Evolutionary conservation across 1,140 invertebrate species (phyloP).

Genomic region (Polypedilum vanderplanki): DNA sequence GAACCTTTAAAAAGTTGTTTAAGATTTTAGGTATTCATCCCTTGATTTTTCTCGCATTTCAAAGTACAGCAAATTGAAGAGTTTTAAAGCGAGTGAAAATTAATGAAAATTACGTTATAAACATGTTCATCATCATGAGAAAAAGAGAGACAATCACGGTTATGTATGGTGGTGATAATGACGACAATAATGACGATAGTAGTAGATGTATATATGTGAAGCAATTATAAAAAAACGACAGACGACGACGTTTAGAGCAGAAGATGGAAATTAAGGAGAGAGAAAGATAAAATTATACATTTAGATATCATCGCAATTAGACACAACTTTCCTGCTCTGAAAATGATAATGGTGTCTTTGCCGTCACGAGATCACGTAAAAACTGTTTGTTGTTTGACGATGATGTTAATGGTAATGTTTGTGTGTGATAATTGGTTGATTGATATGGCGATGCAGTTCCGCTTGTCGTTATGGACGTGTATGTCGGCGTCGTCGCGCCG

Average conservation of each 20-base stretch:
- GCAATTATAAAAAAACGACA: not conserved
- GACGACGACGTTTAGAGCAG: not conserved
- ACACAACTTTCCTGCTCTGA: slow-evolving; percentile 80
- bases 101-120: too few relatives aligned
- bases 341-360: slow-evolving; percentile 69
- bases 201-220: too few relatives aligned
- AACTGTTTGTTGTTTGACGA: slow-evolving; percentile 39
- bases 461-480: slow-evolving; percentile 38
- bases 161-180: too few relatives aligned
- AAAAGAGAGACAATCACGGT: too few relatives aligned
- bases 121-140: too few relatives aligned
- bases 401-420: slow-evolving; percentile 35
- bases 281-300: not conserved
- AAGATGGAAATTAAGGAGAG: not conserved
- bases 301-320: slow-evolving; percentile 45
- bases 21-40: too few relatives aligned
- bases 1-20: too few relatives aligned
- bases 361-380: slow-evolving; percentile 69
- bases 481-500: slow-evolving; percentile 41
- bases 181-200: too few relatives aligned
- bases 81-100: too few relatives aligned
- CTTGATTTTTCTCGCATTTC: too few relatives aligned
- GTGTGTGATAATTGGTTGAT: slow-evolving; percentile 39
- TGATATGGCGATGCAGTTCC: slow-evolving; percentile 42
- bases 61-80: too few relatives aligned